Evolutionary conservation across 53 echinoderm and acorn worm genomes (phyloP).

Genomic region (Holothuria scabra): DNA sequence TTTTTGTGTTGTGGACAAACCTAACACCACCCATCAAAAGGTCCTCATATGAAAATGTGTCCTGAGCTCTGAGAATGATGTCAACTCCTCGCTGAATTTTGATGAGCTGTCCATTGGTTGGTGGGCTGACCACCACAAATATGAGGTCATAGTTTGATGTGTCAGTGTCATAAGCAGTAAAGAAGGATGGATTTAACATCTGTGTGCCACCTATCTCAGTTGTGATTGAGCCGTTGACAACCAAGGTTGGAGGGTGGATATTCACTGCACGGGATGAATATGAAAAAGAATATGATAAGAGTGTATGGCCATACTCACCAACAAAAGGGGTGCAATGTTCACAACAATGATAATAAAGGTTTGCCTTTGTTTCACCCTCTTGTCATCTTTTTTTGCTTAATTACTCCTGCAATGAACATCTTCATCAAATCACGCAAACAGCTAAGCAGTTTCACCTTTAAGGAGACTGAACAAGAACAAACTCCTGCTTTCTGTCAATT

Average conservation of each 20-base stretch:
- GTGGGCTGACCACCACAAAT: conserved; percentile 83
- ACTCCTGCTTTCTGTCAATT: too few species aligned
- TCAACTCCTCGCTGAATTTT: conserved; percentile 77
- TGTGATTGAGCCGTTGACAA: conserved; percentile 88
- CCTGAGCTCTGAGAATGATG: conserved; percentile 63
- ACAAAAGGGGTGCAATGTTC: not conserved
- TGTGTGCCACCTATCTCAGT: conserved; percentile 87
- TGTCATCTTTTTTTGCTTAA: too few species aligned
- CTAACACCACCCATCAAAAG: conserved; percentile 77
- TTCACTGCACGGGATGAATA: conserved; percentile 59
- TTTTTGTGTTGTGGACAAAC: conserved; percentile 74
- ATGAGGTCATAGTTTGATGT: conserved; percentile 69
- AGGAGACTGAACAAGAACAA: too few species aligned
- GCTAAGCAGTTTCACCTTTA: too few species aligned
- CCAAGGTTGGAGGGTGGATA: conserved; percentile 76
- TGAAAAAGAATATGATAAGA: not conserved
- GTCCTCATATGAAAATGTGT: conserved; percentile 80
- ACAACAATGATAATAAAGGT: too few species aligned
- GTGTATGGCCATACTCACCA: not conserved
- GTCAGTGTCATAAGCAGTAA: conserved; percentile 94
- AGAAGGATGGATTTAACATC: conserved; percentile 81
- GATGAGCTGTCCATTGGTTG: conserved; percentile 87
- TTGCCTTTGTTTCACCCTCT: too few species aligned
- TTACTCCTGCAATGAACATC: too few species aligned
- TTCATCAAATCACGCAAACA: too few species aligned